These are phyloP conservation scores for Drosophila sp. DNA, from an alignment of 1,140 invertebrate genomes.

Conservation along the genomic window DNA sequence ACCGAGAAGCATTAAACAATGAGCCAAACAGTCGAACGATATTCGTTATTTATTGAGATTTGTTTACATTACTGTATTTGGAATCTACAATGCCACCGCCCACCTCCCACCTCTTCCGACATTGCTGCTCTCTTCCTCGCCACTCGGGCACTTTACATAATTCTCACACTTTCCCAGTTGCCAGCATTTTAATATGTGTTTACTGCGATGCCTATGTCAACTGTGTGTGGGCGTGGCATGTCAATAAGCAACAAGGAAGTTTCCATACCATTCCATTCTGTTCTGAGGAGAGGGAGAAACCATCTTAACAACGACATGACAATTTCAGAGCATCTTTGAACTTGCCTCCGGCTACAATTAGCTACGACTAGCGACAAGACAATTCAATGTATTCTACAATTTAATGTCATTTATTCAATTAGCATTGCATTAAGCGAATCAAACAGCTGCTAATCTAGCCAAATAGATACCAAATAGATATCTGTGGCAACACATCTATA, in stretches of 20 bases:
- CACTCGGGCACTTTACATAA: conserved; percentile 25
- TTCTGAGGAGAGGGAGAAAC: background rate
- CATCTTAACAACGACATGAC: conserved; percentile 3
- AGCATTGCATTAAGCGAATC: conserved; percentile 23
- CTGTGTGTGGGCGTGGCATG: conserved; percentile 31
- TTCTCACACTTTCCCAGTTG: background rate
- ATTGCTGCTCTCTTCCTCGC: no score
- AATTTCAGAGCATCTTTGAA: background rate
- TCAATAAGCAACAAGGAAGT: conserved; percentile 13
- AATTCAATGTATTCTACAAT: background rate
- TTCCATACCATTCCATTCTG: background rate
- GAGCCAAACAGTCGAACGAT: conserved; percentile 23
- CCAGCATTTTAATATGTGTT: conserved; percentile 42
- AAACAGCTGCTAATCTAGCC: conserved; percentile 3
- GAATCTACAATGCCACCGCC: conserved; percentile 2
- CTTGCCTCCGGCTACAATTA: conserved; percentile 9
- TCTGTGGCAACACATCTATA: no score
- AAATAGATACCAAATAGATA: no score
- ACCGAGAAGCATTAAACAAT: conserved; percentile 7
- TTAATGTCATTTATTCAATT: conserved; percentile 6
- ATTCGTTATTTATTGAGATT: conserved; percentile 50
- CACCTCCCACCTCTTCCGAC: background rate
- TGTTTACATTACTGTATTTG: conserved; percentile 46
- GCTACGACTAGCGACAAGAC: background rate
- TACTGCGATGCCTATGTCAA: conserved; percentile 16